phyloP scores from a whole-genome alignment of 2,797 vertebrate genomes.

The Squalus acanthias region DNA sequence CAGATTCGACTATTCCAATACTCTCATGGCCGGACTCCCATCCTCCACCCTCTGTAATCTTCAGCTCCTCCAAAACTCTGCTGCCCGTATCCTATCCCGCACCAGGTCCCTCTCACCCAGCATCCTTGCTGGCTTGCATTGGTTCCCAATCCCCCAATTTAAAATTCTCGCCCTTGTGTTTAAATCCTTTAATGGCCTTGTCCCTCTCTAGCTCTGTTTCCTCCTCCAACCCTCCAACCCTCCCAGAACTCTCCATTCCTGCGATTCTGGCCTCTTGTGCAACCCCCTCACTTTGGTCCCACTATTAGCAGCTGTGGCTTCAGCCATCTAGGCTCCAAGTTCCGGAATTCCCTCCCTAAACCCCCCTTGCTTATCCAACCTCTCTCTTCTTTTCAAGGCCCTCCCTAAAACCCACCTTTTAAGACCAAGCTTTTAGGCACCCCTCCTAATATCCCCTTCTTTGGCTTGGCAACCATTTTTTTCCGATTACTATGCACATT shows the following conservation, averaged over 20 bases:
- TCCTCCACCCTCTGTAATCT: background rate
- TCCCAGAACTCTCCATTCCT: background rate
- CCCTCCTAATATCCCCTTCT: background rate
- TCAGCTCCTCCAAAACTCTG: background rate
- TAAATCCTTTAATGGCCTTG: background rate
- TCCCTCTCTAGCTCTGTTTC: background rate
- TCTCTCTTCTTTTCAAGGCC: background rate
- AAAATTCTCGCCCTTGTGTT: background rate
- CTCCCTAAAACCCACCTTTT: background rate
- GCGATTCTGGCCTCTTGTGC: background rate
- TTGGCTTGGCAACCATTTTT: background rate
- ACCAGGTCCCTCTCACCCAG: background rate
- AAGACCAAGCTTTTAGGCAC: background rate
- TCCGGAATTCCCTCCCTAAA: background rate
- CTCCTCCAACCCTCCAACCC: background rate
- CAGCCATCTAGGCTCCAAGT: background rate
- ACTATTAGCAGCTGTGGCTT: background rate
- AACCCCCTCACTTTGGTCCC: background rate
- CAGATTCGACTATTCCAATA: background rate
- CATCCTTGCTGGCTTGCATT: background rate
- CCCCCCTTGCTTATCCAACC: background rate
- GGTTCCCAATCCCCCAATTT: background rate
- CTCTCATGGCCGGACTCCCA: background rate
- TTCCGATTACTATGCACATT: background rate
- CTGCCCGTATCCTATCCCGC: background rate